Percentiles rank a stretch among this genome's conserved stretches.
phyloP scores from a whole-genome alignment of 1,140 invertebrate genomes.

The Trypoxylus dichotomus region DNA sequence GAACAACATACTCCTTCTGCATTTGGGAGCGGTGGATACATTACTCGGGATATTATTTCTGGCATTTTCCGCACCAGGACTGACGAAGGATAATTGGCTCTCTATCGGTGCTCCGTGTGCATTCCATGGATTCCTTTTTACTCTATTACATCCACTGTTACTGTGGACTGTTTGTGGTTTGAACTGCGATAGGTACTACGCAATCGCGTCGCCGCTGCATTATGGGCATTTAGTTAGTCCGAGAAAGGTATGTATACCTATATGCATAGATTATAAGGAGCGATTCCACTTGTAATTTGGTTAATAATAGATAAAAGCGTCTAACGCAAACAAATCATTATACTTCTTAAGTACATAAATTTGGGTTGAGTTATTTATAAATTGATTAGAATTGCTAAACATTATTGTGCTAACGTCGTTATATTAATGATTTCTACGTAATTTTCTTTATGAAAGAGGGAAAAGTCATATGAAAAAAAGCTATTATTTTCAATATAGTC shows the following conservation, averaged over 20 bases:
- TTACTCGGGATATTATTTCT: conserved; percentile 65
- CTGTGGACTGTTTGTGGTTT: conserved; percentile 80
- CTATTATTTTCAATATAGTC: no score
- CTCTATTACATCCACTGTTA: conserved; percentile 71
- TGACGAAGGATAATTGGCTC: conserved; percentile 56
- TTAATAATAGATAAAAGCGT: no score
- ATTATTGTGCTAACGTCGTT: no score
- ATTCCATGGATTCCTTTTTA: conserved; percentile 66
- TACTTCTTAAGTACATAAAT: no score
- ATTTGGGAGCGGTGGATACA: conserved; percentile 69
- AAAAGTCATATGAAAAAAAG: no score
- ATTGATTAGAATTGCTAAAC: no score
- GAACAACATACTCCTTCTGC: conserved; percentile 71
- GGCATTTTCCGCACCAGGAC: conserved; percentile 55
- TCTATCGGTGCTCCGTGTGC: conserved; percentile 60
- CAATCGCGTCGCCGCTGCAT: conserved; percentile 75
- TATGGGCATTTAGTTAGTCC: conserved; percentile 73
- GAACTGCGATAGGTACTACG: conserved; percentile 77
- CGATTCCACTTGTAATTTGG: no score
- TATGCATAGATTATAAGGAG: background rate
- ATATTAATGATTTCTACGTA: no score
- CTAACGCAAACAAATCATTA: no score
- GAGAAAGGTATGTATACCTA: conserved; percentile 56
- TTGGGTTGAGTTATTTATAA: no score
- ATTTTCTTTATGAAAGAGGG: no score